Conservation (phyloP, 2,113 vertebrate species). For the Petrocephalus microphthalmus region DNA sequence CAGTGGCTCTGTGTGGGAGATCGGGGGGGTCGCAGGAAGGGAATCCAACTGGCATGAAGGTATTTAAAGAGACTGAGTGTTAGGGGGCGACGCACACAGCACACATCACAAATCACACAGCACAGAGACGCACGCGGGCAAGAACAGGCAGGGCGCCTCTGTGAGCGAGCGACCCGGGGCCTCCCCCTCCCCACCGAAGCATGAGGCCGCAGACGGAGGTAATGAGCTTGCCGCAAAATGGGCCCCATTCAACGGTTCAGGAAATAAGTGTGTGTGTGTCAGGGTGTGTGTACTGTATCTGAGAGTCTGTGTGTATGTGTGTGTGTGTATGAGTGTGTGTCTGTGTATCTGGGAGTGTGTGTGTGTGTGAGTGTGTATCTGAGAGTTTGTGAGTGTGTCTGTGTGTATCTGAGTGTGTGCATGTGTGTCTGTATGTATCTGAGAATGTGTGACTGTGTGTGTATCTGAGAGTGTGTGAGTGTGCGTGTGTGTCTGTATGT, state of each 20-base stretch:
- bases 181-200: background rate
- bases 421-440: conserved; percentile 13
- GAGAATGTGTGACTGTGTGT: background rate
- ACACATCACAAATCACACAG: background rate
- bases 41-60: background rate
- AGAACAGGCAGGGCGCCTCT: background rate
- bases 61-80: background rate
- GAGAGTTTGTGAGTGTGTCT: background rate
- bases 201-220: conserved; percentile 25
- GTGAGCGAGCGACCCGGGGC: background rate
- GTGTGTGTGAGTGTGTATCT: conserved; percentile 18
- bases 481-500: too few relatives aligned
- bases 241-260: conserved; percentile 21
- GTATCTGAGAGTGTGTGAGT: background rate
- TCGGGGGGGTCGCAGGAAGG: background rate
- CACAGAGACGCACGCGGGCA: background rate
- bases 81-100: background rate
- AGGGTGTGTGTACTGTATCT: conserved; percentile 14
- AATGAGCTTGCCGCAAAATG: conserved; percentile 30
- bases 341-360: background rate
- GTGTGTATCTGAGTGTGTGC: conserved; percentile 7
- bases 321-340: background rate
- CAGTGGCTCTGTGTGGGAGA: background rate
- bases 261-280: conserved; percentile 20
- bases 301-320: background rate